Base-by-base conservation (phyloP, 2,888 invertebrate species). In the Apocheima hispidaria region DNA sequence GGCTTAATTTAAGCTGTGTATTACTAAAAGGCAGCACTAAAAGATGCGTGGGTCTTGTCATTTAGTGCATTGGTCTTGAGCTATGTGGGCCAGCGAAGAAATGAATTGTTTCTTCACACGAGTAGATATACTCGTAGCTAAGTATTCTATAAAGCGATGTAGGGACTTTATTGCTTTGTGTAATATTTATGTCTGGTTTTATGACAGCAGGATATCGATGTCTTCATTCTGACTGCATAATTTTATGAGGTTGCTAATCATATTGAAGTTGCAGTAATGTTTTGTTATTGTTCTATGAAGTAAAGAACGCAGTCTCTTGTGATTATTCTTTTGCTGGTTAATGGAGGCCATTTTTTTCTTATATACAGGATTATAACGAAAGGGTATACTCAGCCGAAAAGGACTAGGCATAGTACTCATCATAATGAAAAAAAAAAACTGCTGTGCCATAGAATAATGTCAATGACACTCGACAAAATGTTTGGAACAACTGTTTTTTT, bases 51-150 rank as follows among this genome's bases (percentile, higher is more conserved):
- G 49, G 48, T 50, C 55, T 44, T 30, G 44, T 4, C 35, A 38
- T 50, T n/a, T 49, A 51, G 55, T 44, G 55, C 60, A 55, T 55
- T 50, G 55, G 60, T 41, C 53, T 41, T 43, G 33, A 50, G 26
- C 33, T 60, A 60, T 54, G 35, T 54, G 41, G 49, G 50, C 12
- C 49, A 41, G 28, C 16, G 21, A 53, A 36, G 23, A 36, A 38
- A 43, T 52, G 48, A 38, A 35, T 28, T 30, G 43, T 44, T 44
- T 55, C 36, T 40, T 50, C 40, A 38, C 40, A 51, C 51, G 51
- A 26, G 14, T 49, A 7, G n/a, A n/a, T n/a, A n/a, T n/a, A n/a
- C n/a, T n/a, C n/a, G n/a, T 16, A 23, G 14, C 18, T 16, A 38
- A 7, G 21, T 41, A n/a, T 21, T 21, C 12, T 18, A 41, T 41